Conservation (phyloP, 1,140 invertebrate species). For the Cyclargus thomasi region DNA sequence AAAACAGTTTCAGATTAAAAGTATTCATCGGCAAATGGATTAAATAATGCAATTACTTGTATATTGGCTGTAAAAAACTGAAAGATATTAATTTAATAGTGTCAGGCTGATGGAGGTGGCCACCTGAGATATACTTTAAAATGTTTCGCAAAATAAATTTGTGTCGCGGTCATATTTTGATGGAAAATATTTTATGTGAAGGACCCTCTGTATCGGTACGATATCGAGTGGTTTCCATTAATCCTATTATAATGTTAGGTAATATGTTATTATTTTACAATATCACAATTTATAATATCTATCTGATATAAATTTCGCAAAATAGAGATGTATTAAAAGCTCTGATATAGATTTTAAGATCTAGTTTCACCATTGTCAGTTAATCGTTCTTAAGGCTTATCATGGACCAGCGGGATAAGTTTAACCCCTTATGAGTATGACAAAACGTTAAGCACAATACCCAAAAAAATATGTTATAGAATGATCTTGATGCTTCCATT, state of each 20-base stretch:
- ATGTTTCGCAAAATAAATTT: slow-evolving; percentile 25
- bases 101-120: slow-evolving; percentile 46
- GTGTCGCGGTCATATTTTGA: slow-evolving; percentile 7
- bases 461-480: too few species aligned
- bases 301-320: too few species aligned
- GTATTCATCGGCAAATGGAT: slow-evolving; percentile 8
- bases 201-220: slow-evolving; percentile 4
- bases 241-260: slow-evolving; percentile 11
- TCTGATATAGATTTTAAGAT: too few species aligned
- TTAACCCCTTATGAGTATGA: too few species aligned
- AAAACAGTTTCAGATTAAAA: not conserved
- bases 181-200: slow-evolving; percentile 21
- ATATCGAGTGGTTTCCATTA: slow-evolving; percentile 7
- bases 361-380: too few species aligned
- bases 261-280: not conserved
- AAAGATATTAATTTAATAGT: slow-evolving; percentile 54
- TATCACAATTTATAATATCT: not conserved
- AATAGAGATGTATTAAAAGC: too few species aligned
- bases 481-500: too few species aligned
- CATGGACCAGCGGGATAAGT: too few species aligned
- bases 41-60: slow-evolving; percentile 14
- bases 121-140: slow-evolving; percentile 37
- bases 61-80: slow-evolving; percentile 46
- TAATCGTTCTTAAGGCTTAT: too few species aligned
- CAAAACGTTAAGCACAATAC: too few species aligned